These are phyloP conservation scores for Patiria miniata DNA, from an alignment of 35 echinoderm and acorn worm genomes.

Conservation along the genomic window DNA sequence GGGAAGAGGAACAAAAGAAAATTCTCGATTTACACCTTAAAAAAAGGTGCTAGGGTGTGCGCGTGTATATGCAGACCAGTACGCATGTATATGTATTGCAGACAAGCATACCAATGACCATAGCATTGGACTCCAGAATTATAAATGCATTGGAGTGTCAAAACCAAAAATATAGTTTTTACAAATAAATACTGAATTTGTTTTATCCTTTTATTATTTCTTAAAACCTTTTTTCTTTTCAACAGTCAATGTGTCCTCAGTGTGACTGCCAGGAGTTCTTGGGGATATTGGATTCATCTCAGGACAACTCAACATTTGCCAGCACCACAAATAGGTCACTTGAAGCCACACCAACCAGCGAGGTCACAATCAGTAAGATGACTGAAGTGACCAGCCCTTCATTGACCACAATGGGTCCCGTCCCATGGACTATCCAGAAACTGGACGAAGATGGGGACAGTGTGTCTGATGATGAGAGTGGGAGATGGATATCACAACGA, in stretches of 20 bases:
- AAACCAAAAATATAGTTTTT: too few species aligned
- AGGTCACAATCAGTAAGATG: too few species aligned
- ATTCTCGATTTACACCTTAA: too few species aligned
- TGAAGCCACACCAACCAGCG: too few species aligned
- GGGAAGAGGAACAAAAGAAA: too few species aligned
- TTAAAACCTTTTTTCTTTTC: not conserved
- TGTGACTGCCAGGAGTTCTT: not conserved
- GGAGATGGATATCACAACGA: not conserved
- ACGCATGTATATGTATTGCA: too few species aligned
- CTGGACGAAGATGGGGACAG: conserved; percentile 1
- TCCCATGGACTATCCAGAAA: not conserved
- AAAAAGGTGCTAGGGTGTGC: too few species aligned
- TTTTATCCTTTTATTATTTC: not conserved
- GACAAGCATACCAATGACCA: too few species aligned
- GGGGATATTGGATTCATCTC: not conserved
- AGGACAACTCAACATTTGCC: not conserved
- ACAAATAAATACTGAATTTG: not conserved
- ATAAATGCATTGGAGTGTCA: too few species aligned
- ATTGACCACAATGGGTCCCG: not conserved
- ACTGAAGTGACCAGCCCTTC: not conserved
- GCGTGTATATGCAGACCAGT: too few species aligned
- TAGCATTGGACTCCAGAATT: too few species aligned
- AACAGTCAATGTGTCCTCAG: not conserved
- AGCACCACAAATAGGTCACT: too few species aligned
- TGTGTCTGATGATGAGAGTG: not conserved